A percentile compares a stretch with the other conserved stretches of the same genome.
phyloP scores from a whole-genome alignment of 2,888 invertebrate genomes.

The Bursaphelenchus okinawaensis region DNA sequence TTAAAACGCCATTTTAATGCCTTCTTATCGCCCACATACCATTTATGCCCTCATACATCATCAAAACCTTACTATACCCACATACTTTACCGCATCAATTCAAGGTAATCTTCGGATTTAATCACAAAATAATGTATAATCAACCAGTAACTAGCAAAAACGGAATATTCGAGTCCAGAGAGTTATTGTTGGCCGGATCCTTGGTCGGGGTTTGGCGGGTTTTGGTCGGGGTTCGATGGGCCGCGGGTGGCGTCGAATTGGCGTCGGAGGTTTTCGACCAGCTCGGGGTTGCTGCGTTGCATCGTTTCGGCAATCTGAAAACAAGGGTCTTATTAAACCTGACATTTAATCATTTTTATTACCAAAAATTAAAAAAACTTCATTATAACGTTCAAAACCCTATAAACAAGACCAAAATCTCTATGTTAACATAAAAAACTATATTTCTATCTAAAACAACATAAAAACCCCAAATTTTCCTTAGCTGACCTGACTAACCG shows the following conservation, averaged over 20 bases:
- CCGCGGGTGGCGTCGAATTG: constrained; percentile 60
- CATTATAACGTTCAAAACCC: constrained; percentile 2
- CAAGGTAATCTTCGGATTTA: too few species aligned
- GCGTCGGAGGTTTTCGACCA: constrained; percentile 72
- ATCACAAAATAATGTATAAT: too few species aligned
- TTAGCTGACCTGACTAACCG: background rate
- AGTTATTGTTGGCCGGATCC: background rate
- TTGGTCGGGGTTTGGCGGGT: background rate
- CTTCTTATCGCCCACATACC: too few species aligned
- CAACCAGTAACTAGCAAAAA: too few species aligned
- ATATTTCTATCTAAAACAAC: background rate
- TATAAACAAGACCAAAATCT: background rate
- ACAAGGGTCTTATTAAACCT: constrained; percentile 13
- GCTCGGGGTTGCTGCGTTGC: constrained; percentile 68
- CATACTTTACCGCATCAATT: too few species aligned
- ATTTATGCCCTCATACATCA: too few species aligned
- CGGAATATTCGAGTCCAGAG: too few species aligned
- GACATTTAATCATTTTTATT: background rate
- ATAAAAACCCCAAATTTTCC: background rate
- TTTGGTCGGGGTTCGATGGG: constrained; percentile 12
- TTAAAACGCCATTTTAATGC: too few species aligned
- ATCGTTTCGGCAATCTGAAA: constrained; percentile 47
- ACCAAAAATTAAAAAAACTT: background rate
- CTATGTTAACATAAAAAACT: too few species aligned
- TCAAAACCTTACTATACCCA: too few species aligned